Evolutionary conservation across 2,113 vertebrate species (phyloP).

Genomic region (Odontophorus gujanensis): DNA sequence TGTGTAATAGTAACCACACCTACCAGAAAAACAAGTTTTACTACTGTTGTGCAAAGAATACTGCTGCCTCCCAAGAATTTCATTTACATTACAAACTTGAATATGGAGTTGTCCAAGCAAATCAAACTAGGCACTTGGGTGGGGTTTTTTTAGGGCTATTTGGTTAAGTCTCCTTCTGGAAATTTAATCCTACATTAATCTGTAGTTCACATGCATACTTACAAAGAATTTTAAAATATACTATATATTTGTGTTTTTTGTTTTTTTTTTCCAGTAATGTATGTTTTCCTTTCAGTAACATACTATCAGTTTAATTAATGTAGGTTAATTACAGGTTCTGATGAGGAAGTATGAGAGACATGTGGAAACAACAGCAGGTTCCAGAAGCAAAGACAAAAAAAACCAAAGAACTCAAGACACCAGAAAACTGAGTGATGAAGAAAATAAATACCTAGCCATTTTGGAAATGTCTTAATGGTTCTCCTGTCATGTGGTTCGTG

Average conservation of each 20-base stretch:
- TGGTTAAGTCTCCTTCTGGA: background rate
- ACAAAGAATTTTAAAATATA: background rate
- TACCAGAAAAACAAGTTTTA: conserved; percentile 46
- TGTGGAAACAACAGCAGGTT: background rate
- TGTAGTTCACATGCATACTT: background rate
- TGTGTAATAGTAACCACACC: conserved; percentile 36
- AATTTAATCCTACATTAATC: background rate
- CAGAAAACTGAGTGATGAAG: background rate
- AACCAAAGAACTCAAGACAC: background rate
- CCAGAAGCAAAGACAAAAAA: background rate
- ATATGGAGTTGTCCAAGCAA: background rate
- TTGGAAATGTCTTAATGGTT: background rate
- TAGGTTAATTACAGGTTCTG: background rate
- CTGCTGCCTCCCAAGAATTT: background rate
- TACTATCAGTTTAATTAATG: background rate
- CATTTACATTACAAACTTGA: background rate
- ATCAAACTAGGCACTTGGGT: background rate
- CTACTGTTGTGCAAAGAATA: conserved; percentile 40
- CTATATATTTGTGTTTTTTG: background rate
- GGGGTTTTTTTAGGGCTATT: background rate
- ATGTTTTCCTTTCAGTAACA: background rate
- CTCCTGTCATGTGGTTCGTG: background rate
- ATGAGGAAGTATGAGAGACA: background rate
- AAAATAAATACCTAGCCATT: background rate
- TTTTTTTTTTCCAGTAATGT: background rate